phyloP scores from a whole-genome alignment of 2,888 invertebrate genomes.

The Chrysodeixis includens region DNA sequence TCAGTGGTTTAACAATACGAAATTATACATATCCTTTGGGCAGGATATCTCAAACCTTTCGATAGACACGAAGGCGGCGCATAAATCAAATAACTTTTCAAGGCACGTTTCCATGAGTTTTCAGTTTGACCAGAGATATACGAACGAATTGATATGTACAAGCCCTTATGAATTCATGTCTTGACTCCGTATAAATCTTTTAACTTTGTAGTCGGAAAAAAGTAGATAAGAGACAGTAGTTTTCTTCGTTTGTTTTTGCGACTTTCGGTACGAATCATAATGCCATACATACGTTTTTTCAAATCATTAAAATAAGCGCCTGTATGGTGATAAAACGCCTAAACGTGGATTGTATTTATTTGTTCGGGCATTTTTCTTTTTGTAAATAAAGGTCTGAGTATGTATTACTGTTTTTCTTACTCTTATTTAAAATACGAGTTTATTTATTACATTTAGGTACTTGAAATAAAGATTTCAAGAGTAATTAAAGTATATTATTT shows the following conservation, averaged over 20 bases:
- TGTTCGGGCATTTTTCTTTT: too few species aligned
- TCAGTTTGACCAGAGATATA: conserved; percentile 46
- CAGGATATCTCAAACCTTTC: conserved; percentile 47
- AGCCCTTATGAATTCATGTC: conserved; percentile 44
- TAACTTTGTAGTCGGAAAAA: conserved; percentile 2
- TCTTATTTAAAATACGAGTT: too few species aligned
- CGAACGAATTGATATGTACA: conserved; percentile 55
- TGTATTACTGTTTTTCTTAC: too few species aligned
- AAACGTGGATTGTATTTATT: too few species aligned
- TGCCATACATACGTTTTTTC: too few species aligned
- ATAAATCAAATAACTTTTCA: conserved; percentile 71
- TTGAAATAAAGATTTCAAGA: too few species aligned
- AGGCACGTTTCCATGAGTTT: conserved; percentile 57
- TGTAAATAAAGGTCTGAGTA: too few species aligned
- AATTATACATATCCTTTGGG: conserved; percentile 56
- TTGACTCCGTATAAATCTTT: conserved; percentile 46
- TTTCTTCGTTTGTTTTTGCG: not conserved
- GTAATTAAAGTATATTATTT: too few species aligned
- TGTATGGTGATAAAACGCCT: too few species aligned
- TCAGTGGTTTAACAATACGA: conserved; percentile 54
- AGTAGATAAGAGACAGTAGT: not conserved
- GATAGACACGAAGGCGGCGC: conserved; percentile 56
- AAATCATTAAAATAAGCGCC: too few species aligned
- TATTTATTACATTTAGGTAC: too few species aligned
- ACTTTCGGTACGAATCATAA: too few species aligned